Base-by-base conservation (phyloP, 1,140 invertebrate genomes). In the Samia ricini region DNA sequence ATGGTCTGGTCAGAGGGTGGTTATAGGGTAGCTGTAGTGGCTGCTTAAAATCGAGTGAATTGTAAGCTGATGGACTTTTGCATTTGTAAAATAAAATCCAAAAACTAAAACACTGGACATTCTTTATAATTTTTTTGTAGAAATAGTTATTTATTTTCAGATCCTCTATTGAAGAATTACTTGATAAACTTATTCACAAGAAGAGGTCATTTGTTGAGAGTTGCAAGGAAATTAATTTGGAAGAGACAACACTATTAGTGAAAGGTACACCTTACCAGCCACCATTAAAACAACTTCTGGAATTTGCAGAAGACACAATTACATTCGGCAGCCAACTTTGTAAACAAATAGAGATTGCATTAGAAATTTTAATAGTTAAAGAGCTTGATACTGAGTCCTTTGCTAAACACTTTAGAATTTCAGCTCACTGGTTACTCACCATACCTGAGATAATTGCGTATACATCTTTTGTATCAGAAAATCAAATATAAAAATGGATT, bases 401-500 rank as follows among this genome's bases (percentile, higher is more conserved):
- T 33, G 64, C 73, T 6, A 82, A 90, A 1, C 81, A 83, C 54
- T 88, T 90, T 21, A 80, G 73, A 64, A 77, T 90, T 50, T 63
- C 81, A 23, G 15, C 65, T 4, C 42, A 72, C 23, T 90, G 84
- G 84, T 63, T 81, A 52, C 70, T 29, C 49, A 73, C 73, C 52
- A 73, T 89, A 20, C 48, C 77, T 48, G 81, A 86, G 75, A 91
- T 91, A 21, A 60, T 90, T 24, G 68, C 78, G 0, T 88, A 88
- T 24, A 91, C 88, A 36, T 83, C 88, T 23, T 90, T 85, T 60
- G 83, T 85, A 58, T 66, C 77, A 48, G 74, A 89, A 75, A 91
- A 88, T 59, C 63, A 81, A 69, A 74, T 89, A 48, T 84, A 84
- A 69, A 61, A 49, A 95, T 95, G 94, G 95, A 95, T 93, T 88